Conservation (phyloP, 2,888 invertebrate genomes). For the Eristalis pertinax region DNA sequence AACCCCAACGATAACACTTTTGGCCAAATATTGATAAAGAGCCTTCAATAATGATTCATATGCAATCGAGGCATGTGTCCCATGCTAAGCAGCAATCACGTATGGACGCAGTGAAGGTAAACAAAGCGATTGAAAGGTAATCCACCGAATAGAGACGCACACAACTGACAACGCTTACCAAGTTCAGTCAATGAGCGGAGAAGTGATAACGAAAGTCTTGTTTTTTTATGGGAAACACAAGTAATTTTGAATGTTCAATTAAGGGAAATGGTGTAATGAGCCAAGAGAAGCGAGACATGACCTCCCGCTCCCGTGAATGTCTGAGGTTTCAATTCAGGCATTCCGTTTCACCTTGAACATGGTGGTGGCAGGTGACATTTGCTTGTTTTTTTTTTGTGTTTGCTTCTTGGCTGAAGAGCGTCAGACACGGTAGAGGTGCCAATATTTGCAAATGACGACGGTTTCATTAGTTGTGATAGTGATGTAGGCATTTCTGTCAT, state of each 20-base stretch:
- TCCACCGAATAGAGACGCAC: conserved; percentile 7
- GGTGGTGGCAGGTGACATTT: not conserved
- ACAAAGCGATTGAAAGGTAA: conserved; percentile 10
- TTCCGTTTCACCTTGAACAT: not conserved
- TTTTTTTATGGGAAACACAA: not conserved
- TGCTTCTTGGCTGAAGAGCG: not conserved
- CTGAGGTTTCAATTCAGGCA: not conserved
- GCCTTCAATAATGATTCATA: not conserved
- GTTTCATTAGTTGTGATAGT: not conserved
- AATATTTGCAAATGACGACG: not conserved
- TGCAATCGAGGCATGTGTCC: not conserved
- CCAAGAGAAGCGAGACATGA: conserved; percentile 8
- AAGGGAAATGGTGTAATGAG: not conserved
- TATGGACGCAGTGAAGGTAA: not conserved
- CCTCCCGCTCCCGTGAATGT: not conserved
- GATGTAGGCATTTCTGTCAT: not conserved
- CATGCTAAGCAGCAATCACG: conserved; percentile 2
- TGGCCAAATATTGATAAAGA: not conserved
- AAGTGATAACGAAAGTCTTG: conserved; percentile 10
- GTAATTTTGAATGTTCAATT: not conserved
- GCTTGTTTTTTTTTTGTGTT: not conserved
- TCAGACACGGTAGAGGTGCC: not conserved
- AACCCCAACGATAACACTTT: not conserved
- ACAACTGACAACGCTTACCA: not conserved
- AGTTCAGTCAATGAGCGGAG: conserved; percentile 5